phyloP scores from a whole-genome alignment of 2,113 vertebrate species.

The Cyphomyrus plagiostoma region DNA sequence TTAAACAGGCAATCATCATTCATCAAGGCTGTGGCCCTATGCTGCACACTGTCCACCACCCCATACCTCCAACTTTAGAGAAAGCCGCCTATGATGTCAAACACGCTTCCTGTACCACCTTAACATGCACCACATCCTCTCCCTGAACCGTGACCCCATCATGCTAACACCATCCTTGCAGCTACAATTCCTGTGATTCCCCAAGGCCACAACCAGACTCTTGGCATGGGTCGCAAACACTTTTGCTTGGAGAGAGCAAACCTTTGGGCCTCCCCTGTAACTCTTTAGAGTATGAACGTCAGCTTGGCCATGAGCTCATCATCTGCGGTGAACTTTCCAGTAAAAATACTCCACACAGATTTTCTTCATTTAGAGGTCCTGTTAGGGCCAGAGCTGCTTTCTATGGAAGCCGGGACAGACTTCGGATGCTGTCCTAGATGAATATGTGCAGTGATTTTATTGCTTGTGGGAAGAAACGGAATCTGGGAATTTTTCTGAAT shows the following conservation, averaged over 20 bases:
- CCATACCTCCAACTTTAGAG: background rate
- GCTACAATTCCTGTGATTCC: background rate
- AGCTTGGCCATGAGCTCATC: background rate
- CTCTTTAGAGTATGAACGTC: too few species aligned
- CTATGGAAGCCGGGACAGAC: slow-evolving; percentile 13
- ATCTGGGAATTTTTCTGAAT: background rate
- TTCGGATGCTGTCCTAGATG: background rate
- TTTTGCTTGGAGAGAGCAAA: background rate
- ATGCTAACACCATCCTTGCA: background rate
- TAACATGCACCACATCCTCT: background rate
- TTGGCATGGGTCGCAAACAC: background rate
- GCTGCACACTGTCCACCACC: background rate
- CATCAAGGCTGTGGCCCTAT: background rate
- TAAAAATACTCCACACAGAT: slow-evolving; percentile 18
- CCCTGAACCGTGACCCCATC: background rate
- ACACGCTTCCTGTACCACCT: background rate
- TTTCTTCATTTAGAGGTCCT: slow-evolving; percentile 18
- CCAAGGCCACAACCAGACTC: background rate
- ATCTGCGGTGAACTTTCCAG: slow-evolving; percentile 15
- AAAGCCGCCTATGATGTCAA: background rate
- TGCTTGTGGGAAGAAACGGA: background rate
- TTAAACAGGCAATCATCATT: background rate
- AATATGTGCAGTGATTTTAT: slow-evolving; percentile 13
- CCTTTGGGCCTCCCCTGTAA: background rate
- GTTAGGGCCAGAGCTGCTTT: slow-evolving; percentile 22